Conservation (phyloP, 2,888 invertebrate genomes). For the Zaprionus lineosus region DNA sequence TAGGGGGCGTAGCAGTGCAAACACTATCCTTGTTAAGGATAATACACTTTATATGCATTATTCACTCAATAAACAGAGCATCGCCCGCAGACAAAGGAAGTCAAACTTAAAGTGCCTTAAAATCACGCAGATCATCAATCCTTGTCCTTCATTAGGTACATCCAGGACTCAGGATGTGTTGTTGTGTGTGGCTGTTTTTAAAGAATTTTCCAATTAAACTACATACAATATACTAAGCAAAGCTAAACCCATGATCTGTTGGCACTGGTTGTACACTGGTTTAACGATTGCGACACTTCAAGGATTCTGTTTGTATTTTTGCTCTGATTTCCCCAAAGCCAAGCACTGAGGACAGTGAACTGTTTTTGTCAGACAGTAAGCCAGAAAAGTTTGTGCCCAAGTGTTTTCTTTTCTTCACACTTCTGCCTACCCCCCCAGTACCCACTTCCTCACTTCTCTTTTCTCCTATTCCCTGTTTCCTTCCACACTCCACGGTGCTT, state of each 20-base stretch:
- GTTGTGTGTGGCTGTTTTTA: no score
- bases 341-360: conserved; percentile 39
- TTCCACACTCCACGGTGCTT: conserved; percentile 44
- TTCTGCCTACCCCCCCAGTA: background rate
- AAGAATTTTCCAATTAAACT: conserved; percentile 12
- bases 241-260: background rate
- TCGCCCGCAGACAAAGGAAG: no score
- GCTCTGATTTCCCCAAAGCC: conserved; percentile 36
- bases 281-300: conserved; percentile 36
- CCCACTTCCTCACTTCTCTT: background rate
- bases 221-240: conserved; percentile 19
- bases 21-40: no score
- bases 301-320: conserved; percentile 28
- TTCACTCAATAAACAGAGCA: no score
- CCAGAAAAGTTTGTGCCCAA: conserved; percentile 59
- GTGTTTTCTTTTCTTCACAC: conserved; percentile 56
- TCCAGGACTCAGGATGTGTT: no score
- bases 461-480: background rate
- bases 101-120: no score
- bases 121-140: no score
- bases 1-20: no score
- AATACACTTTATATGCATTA: no score
- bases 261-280: conserved; percentile 32
- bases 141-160: no score
- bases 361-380: conserved; percentile 68